A percentile compares a stretch with the other conserved stretches of the same genome.
These are phyloP conservation scores for Elachura formosa DNA, from an alignment of 2,113 vertebrate genomes.

Conservation along the genomic window DNA sequence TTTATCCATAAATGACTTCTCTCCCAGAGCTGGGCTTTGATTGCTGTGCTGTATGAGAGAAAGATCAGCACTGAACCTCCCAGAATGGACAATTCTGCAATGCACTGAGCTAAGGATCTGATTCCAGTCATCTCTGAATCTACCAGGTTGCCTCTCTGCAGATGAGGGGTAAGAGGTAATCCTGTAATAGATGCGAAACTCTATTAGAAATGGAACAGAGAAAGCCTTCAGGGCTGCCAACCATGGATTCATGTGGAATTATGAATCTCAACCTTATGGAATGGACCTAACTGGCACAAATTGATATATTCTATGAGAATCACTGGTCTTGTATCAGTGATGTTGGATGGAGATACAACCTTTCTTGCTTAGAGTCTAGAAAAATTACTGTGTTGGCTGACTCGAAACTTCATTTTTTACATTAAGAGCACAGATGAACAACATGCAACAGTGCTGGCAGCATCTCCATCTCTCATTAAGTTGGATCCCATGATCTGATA, in stretches of 20 bases:
- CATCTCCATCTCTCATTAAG: neutral
- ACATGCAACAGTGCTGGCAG: neutral
- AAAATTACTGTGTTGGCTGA: neutral
- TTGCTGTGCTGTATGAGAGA: neutral
- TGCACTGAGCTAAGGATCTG: rapidly evolving
- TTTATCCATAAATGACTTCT: neutral
- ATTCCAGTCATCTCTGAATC: neutral
- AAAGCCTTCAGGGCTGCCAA: neutral
- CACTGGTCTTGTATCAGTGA: neutral
- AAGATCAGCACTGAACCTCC: neutral
- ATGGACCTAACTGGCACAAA: neutral
- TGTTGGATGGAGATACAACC: neutral
- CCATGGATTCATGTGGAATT: neutral
- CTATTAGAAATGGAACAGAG: neutral
- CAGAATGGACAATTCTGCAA: neutral
- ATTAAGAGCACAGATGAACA: neutral
- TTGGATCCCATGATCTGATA: neutral
- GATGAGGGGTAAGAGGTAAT: neutral
- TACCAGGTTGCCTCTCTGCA: neutral
- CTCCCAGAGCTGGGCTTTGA: slow-evolving; percentile 20
- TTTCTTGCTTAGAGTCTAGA: neutral
- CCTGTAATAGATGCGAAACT: neutral
- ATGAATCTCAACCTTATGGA: neutral
- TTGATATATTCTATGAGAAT: neutral
- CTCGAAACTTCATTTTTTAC: neutral